Percentiles rank a stretch among this genome's conserved stretches.
phyloP scores from a whole-genome alignment of 2,113 vertebrate genomes.

The Rissa tridactyla region DNA sequence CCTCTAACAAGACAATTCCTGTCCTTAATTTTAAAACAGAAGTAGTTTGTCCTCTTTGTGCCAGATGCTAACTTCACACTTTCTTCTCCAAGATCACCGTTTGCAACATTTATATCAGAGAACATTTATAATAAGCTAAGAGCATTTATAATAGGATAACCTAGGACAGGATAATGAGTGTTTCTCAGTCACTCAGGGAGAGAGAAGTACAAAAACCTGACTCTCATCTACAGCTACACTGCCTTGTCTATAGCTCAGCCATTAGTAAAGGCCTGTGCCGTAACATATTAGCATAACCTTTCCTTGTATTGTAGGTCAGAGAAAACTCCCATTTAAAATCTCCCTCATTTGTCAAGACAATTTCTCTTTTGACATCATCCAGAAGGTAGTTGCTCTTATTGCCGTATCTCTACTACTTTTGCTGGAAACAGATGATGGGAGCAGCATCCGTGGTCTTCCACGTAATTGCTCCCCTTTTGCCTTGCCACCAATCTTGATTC shows the following conservation, averaged over 20 bases:
- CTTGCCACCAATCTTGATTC: not conserved
- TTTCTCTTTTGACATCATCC: slow-evolving; percentile 50
- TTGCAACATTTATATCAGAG: not conserved
- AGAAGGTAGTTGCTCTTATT: not conserved
- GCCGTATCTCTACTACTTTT: not conserved
- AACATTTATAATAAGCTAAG: slow-evolving; percentile 49
- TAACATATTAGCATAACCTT: slow-evolving; percentile 61
- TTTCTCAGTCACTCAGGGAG: slow-evolving; percentile 42
- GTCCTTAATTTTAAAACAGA: not conserved
- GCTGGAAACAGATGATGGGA: not conserved
- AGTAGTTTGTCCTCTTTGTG: not conserved
- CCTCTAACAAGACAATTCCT: not conserved
- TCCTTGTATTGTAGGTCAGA: slow-evolving; percentile 40
- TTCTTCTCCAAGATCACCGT: slow-evolving; percentile 16
- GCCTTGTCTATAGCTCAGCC: slow-evolving; percentile 10
- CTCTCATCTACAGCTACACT: not conserved
- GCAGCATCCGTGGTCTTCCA: not conserved
- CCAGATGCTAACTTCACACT: slow-evolving; percentile 1
- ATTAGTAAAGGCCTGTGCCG: slow-evolving; percentile 41
- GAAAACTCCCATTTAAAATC: slow-evolving; percentile 55
- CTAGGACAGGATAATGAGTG: slow-evolving; percentile 45
- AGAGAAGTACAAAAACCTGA: slow-evolving; percentile 12
- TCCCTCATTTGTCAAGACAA: slow-evolving; percentile 64
- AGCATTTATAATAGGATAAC: slow-evolving; percentile 32
- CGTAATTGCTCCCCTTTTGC: not conserved